Evolutionary conservation across 2,888 invertebrate genomes (phyloP), one percentile per base, ranked within the genome.

Genomic region (Euphydryas editha): DNA sequence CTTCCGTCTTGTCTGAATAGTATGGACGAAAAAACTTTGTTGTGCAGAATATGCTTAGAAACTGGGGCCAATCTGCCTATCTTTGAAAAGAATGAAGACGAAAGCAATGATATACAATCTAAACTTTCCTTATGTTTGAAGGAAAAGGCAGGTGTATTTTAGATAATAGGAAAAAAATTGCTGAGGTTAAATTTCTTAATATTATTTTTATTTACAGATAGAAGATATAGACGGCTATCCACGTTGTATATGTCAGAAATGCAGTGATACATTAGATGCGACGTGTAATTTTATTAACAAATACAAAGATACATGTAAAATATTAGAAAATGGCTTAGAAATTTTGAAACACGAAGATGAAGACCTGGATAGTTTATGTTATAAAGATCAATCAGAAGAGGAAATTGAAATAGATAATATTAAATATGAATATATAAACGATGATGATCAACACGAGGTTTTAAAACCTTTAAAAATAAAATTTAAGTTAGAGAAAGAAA

Each of bases 31-130:
- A 69, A 60, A 17, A 46, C 56, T 61, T 21, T 57, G 30, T 77
- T 85, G 63, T 92, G 92, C 76, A 81, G 92, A 78, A 83, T 92
- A 71, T 92, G 92, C 75, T 79, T 92, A 24, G 75, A 78, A 68
- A 79, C 83, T 65, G 86, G 83, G 49, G 92, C 90, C 6, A 75
- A 68, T 44, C 70, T 80, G 68, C 83, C 86, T 61, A 82, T 92
- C 74, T 92, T 91, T 81, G 84, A 84, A 59, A 72, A 74, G 36
- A 72, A 71, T 58, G 76, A 78, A 67, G 72, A 69, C 62, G 68
- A 70, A 17, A 75, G 75, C 61, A 67, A 73, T 17, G 78, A 75
- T 72, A 72, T 85, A 66, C 73, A 78, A 61, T 72, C 71, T 11
- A 90, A 88, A 74, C 75, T 92, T 21, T 75, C 77, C 11, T 68